Evolutionary conservation across 2,888 invertebrate genomes (phyloP).

Genomic region (Lasioglossum morio): DNA sequence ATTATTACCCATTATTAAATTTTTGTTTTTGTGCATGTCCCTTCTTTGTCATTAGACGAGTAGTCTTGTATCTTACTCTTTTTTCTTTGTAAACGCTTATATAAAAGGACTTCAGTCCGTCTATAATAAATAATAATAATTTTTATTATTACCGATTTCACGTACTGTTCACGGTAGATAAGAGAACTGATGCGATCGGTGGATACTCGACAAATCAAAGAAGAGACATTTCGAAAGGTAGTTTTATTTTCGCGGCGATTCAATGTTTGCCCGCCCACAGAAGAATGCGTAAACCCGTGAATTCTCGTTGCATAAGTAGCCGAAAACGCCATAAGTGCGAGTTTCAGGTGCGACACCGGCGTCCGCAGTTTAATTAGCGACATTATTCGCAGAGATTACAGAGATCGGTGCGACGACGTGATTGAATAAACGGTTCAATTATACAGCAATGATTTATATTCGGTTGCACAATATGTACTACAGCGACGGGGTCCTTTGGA

Average conservation of each 20-base stretch:
- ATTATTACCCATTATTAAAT: too few species aligned
- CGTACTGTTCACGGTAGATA: too few species aligned
- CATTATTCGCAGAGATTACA: conserved; percentile 11
- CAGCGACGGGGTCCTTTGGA: not conserved
- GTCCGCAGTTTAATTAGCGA: conserved; percentile 5
- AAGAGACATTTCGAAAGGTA: not conserved
- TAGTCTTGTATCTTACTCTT: too few species aligned
- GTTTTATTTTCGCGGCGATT: not conserved
- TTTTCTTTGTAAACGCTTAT: too few species aligned
- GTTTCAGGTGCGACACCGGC: conserved; percentile 11
- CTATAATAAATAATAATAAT: too few species aligned
- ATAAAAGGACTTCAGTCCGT: too few species aligned
- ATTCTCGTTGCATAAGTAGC: not conserved
- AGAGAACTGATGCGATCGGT: conserved; percentile 1
- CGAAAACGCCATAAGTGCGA: conserved; percentile 10
- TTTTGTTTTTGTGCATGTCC: too few species aligned
- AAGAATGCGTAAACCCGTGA: conserved; percentile 2
- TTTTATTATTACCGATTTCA: too few species aligned
- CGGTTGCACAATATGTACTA: not conserved
- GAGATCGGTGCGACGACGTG: not conserved
- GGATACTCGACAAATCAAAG: conserved; percentile 1
- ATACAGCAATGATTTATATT: not conserved
- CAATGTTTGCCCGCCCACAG: not conserved
- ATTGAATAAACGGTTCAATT: conserved; percentile 6
- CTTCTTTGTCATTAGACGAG: too few species aligned